Conservation (phyloP, 2,888 invertebrate species). For the Pyrgus malvae region DNA sequence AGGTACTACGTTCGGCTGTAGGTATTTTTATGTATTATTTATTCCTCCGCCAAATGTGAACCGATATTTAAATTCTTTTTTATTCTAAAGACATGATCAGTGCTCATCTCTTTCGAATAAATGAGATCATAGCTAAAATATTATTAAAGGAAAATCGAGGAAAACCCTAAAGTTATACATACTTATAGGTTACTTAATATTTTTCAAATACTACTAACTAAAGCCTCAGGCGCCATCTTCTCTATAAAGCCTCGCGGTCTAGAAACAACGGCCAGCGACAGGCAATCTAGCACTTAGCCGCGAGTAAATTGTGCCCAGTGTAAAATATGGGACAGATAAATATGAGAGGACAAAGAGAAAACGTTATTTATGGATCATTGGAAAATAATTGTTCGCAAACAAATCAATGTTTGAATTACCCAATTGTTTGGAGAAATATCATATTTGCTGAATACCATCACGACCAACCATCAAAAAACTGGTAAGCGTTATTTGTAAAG, state of each 20-base stretch:
- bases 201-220: background rate
- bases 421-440: conserved; percentile 2
- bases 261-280: conserved; percentile 36
- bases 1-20: too few relatives aligned
- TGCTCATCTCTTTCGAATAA: too few relatives aligned
- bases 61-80: too few relatives aligned
- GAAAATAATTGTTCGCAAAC: conserved; percentile 15
- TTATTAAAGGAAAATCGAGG: background rate
- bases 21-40: too few relatives aligned
- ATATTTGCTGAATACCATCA: conserved; percentile 15
- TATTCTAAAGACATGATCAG: too few relatives aligned
- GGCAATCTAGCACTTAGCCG: conserved; percentile 41
- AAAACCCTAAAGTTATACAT: too few relatives aligned
- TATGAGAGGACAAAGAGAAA: background rate
- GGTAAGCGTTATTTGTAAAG: background rate
- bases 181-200: too few relatives aligned
- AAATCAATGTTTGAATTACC: conserved; percentile 16
- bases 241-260: background rate
- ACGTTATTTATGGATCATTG: conserved; percentile 9
- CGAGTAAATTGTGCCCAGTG: conserved; percentile 41
- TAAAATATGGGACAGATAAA: conserved; percentile 38
- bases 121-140: too few relatives aligned
- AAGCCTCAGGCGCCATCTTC: background rate
- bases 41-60: too few relatives aligned
- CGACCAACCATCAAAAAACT: background rate